phyloP scores from a whole-genome alignment of 2,797 vertebrate species.

The Phoxinus dragarum region DNA sequence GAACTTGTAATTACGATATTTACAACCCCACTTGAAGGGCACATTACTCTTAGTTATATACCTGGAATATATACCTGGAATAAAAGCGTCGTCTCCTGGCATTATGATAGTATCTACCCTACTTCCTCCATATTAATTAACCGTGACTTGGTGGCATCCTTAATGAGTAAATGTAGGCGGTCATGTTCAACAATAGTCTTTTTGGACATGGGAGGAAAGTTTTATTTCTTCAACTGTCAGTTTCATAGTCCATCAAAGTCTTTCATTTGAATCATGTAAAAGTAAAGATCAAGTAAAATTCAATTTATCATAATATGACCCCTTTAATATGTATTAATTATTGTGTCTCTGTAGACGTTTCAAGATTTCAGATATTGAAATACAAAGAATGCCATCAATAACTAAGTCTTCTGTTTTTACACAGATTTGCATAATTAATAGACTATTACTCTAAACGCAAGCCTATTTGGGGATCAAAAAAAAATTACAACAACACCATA shows the following conservation, averaged over 20 bases:
- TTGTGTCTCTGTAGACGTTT: neutral
- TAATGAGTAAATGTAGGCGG: neutral
- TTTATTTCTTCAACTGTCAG: neutral
- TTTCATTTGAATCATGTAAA: neutral
- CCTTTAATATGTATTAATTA: neutral
- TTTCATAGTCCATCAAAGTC: neutral
- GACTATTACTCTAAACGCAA: conserved; percentile 40
- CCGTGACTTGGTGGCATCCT: neutral
- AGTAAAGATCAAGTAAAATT: neutral
- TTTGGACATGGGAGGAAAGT: neutral
- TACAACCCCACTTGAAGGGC: neutral
- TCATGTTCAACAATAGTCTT: neutral
- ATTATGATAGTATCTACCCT: neutral
- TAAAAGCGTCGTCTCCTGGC: neutral
- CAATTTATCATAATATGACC: neutral
- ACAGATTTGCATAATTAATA: conserved; percentile 37
- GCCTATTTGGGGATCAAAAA: conserved; percentile 47
- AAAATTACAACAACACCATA: conserved; percentile 39
- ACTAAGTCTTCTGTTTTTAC: conserved; percentile 23
- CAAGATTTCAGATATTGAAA: neutral
- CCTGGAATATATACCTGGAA: neutral
- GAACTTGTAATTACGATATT: neutral
- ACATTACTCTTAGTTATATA: conserved; percentile 7
- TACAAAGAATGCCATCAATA: conserved; percentile 7
- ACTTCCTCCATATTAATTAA: neutral